Evolutionary conservation across 2,113 vertebrate genomes (phyloP), one percentile per base, ranked within the genome.

Genomic region (Charina bottae): DNA sequence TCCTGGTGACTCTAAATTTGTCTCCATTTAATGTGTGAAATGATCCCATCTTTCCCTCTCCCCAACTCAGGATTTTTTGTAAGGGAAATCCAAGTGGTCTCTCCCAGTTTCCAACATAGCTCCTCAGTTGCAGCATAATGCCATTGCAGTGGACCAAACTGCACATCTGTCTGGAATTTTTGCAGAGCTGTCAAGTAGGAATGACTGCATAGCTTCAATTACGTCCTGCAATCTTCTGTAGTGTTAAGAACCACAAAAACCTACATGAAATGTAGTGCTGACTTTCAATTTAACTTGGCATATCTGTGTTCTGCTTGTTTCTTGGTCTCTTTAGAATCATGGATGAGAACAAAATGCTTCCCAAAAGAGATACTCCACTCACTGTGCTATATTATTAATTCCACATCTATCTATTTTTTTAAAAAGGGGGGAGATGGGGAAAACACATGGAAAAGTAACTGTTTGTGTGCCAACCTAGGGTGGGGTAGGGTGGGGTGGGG

Each of bases 281-380:
- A 90, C 53, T 58, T 53, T 42, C 8, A 19, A 88, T 56, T 87
- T 90, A 28, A 92, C 12, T 28, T 8, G 4, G 15, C 56, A 17
- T 55, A 93, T 21, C 9, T 42, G 90, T 78, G 8, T 87, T 94
- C 56, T 90, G 42, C n/a, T 78, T 85, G 21, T 72, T 85, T 6
- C n/a, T 87, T 21, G 24, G 37, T 46, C 56, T 24, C 85, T 83
- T n/a, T 93, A 49, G 93, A 90, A 15, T 85, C 92, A 56, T 7
- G 58, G 49, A 60, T 0, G 0, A 21, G 13, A 83, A 10, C 1
- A 6, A 89, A 90, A 33, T n/a, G 2, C 8, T 0, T 0, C 87
- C 90, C 59, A 89, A 84, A 6, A 0, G 21, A 89, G 58, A 53
- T 93, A 92, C 87, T 87, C 42, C 33, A 46, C 62, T 64, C 58